Percentiles rank a stretch among this genome's conserved stretches.
Evolutionary conservation across 2,797 vertebrate genomes (phyloP).

Genomic region (Oreochromis grahami): DNA sequence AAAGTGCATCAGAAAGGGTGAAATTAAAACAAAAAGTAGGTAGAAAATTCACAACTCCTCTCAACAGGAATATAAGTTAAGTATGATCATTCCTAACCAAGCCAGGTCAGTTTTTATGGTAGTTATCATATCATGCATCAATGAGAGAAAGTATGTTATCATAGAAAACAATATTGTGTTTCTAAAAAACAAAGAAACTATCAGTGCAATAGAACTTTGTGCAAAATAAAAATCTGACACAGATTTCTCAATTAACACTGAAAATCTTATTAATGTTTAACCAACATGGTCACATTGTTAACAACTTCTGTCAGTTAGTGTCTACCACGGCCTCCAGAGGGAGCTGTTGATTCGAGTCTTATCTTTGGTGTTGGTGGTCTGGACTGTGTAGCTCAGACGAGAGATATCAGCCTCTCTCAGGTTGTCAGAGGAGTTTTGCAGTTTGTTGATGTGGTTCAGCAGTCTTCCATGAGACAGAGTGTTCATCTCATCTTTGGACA

Average conservation of each 20-base stretch:
- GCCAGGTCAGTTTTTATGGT: neutral
- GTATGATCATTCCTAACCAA: neutral
- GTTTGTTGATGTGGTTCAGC: slow-evolving; percentile 42
- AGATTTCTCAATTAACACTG: neutral
- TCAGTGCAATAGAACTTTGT: neutral
- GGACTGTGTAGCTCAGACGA: neutral
- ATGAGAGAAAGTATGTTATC: neutral
- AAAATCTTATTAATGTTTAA: neutral
- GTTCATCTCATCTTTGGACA: neutral
- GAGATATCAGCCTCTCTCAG: slow-evolving; percentile 23
- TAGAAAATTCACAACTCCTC: neutral
- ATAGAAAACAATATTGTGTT: neutral
- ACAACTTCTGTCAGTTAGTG: neutral
- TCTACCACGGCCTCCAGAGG: neutral
- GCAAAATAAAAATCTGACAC: neutral
- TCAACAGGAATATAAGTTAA: neutral
- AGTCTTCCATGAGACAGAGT: slow-evolving; percentile 32
- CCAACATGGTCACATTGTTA: slow-evolving; percentile 5
- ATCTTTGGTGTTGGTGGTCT: neutral
- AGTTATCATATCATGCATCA: neutral
- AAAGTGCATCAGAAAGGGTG: neutral
- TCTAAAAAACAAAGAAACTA: neutral
- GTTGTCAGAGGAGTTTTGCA: slow-evolving; percentile 26
- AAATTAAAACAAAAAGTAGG: neutral
- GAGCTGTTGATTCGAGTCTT: neutral